Percentiles rank a stretch among this genome's conserved stretches.
Conservation (phyloP, 2,113 vertebrate species). For the Argyrosomus japonicus region DNA sequence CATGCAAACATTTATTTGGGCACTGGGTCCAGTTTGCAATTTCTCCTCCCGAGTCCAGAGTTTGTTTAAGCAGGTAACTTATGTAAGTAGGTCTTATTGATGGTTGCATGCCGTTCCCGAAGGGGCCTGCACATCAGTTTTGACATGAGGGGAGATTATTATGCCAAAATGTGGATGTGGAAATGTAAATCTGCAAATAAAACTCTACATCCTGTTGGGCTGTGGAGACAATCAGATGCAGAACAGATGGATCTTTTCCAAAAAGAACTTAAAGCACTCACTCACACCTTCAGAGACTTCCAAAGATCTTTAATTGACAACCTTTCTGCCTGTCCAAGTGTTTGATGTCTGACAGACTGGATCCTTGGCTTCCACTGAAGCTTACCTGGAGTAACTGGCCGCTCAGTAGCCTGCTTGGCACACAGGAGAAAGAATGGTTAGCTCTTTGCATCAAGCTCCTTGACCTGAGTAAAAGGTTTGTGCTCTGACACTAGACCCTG, state of each 20-base stretch:
- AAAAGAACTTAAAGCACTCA: background rate
- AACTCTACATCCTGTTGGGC: constrained; percentile 16
- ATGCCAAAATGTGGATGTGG: constrained; percentile 49
- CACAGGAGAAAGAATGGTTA: background rate
- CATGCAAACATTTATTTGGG: constrained; percentile 82
- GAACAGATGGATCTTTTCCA: background rate
- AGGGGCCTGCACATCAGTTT: constrained; percentile 48
- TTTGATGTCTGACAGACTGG: constrained; percentile 19
- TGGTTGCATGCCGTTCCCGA: constrained; percentile 45
- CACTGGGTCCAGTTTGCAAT: constrained; percentile 67
- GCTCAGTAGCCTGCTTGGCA: constrained; percentile 23
- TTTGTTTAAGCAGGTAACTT: constrained; percentile 77
- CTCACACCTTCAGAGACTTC: background rate
- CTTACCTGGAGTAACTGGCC: constrained; percentile 19
- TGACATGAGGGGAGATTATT: constrained; percentile 45
- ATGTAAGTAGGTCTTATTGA: constrained; percentile 72
- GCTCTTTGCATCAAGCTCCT: constrained; percentile 8
- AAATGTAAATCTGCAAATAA: constrained; percentile 53
- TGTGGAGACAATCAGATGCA: constrained; percentile 6
- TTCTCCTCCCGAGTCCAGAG: constrained; percentile 52
- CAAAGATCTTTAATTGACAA: background rate
- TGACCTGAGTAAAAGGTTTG: constrained; percentile 35
- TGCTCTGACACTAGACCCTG: constrained; percentile 28
- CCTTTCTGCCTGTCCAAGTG: background rate
- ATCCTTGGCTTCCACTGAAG: constrained; percentile 26